Percentiles rank a stretch among this genome's conserved stretches.
Conservation (phyloP, 2,113 vertebrate genomes). For the Phoxinus phoxinus region DNA sequence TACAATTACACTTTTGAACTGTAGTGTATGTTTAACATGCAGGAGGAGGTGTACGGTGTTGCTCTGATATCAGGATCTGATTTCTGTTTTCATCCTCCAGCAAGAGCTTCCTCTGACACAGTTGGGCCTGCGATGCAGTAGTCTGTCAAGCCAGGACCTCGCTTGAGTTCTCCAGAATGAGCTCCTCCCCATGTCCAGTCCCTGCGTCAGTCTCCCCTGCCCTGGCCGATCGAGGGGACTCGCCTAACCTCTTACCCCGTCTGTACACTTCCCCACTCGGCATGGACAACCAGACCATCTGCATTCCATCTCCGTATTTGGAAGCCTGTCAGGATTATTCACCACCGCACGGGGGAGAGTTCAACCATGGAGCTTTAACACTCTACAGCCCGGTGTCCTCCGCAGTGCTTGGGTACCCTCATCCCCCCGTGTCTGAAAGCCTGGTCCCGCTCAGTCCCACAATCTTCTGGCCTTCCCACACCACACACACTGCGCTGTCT, state of each 20-base stretch:
- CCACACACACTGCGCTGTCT: constrained; percentile 77
- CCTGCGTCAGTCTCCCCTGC: constrained; percentile 62
- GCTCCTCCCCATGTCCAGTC: constrained; percentile 77
- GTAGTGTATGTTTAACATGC: background rate
- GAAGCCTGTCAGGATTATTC: constrained; percentile 82
- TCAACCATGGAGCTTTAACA: constrained; percentile 69
- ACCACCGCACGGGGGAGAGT: constrained; percentile 3
- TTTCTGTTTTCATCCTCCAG: background rate
- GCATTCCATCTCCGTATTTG: constrained; percentile 86
- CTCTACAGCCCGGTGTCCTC: constrained; percentile 80
- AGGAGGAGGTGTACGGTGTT: background rate
- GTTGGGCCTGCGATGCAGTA: constrained; percentile 57
- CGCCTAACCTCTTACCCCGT: constrained; percentile 70
- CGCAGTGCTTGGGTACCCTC: constrained; percentile 78
- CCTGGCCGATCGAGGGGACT: constrained; percentile 77
- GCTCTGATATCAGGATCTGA: background rate
- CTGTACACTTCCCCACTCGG: constrained; percentile 79
- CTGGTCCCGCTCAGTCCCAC: constrained; percentile 77
- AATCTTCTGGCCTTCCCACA: constrained; percentile 81
- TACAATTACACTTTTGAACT: background rate
- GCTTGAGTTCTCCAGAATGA: constrained; percentile 59
- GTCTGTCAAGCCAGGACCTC: constrained; percentile 33
- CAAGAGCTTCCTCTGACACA: background rate
- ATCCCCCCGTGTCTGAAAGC: constrained; percentile 72
- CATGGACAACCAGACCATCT: constrained; percentile 81